Conservation (phyloP, 2,888 invertebrate genomes). For the Allolobophora icterica region DNA sequence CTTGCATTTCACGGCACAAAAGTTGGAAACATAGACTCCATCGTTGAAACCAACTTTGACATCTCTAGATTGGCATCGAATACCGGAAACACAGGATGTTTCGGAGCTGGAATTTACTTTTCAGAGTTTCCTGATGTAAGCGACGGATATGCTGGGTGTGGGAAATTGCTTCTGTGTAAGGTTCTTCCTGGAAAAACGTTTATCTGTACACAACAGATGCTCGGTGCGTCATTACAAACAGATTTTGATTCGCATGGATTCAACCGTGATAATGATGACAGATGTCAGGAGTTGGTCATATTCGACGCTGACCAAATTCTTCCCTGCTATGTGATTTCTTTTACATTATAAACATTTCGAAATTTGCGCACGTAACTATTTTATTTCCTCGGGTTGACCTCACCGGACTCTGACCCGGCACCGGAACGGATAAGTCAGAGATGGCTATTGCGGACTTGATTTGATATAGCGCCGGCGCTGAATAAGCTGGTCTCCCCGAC, state of each 20-base stretch:
- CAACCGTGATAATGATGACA: conserved; percentile 26
- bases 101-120: conserved; percentile 43
- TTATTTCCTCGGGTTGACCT: no score
- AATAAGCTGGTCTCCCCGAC: no score
- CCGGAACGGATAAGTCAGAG: no score
- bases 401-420: no score
- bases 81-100: conserved; percentile 25
- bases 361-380: no score
- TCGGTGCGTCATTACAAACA: neutral
- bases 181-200: conserved; percentile 40
- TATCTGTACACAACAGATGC: neutral
- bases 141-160: conserved; percentile 26
- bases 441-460: no score
- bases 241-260: conserved; percentile 42
- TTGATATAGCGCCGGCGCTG: no score
- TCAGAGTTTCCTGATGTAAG: conserved; percentile 42
- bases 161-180: conserved; percentile 38
- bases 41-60: conserved; percentile 40
- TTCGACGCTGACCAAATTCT: conserved; percentile 42
- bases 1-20: conserved; percentile 46
- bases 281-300: conserved; percentile 37
- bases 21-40: conserved; percentile 35
- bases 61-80: neutral
- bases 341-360: neutral
- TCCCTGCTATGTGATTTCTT: conserved; percentile 37